A percentile compares a stretch with the other conserved stretches of the same genome.
Evolutionary conservation across 2,888 invertebrate genomes (phyloP).

Genomic region (Drosophila niveifrons): DNA sequence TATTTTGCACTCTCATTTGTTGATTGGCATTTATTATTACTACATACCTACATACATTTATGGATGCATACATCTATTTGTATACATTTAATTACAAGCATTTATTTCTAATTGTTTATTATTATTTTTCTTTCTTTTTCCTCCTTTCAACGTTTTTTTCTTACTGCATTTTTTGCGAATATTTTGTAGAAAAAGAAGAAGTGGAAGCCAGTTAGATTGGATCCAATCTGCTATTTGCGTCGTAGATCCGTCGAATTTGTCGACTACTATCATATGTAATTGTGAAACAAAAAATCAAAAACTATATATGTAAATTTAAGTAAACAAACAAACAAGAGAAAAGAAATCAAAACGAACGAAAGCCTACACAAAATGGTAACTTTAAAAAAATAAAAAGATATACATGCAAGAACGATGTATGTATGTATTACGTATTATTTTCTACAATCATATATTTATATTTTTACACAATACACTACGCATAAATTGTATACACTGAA

Average conservation of each 20-base stretch:
- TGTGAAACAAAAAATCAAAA: slow-evolving; percentile 40
- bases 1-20: slow-evolving; percentile 37
- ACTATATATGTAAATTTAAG: slow-evolving; percentile 28
- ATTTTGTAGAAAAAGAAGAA: slow-evolving; percentile 83
- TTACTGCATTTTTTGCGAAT: slow-evolving; percentile 67
- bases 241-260: slow-evolving; percentile 84
- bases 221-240: slow-evolving; percentile 85
- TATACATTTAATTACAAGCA: slow-evolving; percentile 53
- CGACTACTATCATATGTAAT: slow-evolving; percentile 84
- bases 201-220: slow-evolving; percentile 85
- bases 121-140: slow-evolving; percentile 67
- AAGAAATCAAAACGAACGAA: slow-evolving; percentile 30
- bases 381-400: slow-evolving; percentile 21
- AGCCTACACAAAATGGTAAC: slow-evolving; percentile 38
- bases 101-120: slow-evolving; percentile 72
- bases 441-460: slow-evolving; percentile 66
- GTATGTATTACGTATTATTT: slow-evolving; percentile 67
- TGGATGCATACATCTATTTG: slow-evolving; percentile 34
- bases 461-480: slow-evolving; percentile 74
- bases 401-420: background rate
- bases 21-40: slow-evolving; percentile 11
- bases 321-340: slow-evolving; percentile 9
- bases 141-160: slow-evolving; percentile 49
- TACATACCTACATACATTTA: background rate
- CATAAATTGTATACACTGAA: slow-evolving; percentile 56